phyloP scores from a whole-genome alignment of 1,140 invertebrate genomes.

The Lycorma delicatula region DNA sequence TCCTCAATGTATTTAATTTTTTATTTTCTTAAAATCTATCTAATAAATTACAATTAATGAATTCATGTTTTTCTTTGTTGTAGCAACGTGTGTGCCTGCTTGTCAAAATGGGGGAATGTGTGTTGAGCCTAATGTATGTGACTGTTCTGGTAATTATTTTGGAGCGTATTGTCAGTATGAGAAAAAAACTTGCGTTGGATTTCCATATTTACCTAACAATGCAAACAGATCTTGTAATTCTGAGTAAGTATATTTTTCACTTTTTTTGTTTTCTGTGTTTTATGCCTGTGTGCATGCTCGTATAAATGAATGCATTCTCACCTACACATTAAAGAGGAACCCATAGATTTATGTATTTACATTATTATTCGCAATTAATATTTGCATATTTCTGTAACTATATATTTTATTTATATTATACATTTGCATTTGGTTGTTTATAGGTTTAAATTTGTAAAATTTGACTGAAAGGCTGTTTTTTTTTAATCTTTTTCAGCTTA shows the following conservation, averaged over 20 bases:
- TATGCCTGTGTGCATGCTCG: not conserved
- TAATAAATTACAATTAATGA: not conserved
- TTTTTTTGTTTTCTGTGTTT: not conserved
- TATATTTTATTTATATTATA: not conserved
- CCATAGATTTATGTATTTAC: not conserved
- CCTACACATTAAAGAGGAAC: too few species aligned
- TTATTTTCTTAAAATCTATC: too few species aligned
- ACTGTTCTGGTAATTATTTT: slow-evolving; percentile 59
- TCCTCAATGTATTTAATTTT: not conserved
- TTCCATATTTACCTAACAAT: slow-evolving; percentile 54
- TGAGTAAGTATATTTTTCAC: slow-evolving; percentile 45
- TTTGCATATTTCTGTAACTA: not conserved
- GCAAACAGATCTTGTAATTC: slow-evolving; percentile 50
- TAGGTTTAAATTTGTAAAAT: too few species aligned
- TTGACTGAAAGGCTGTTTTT: too few species aligned
- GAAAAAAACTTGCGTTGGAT: slow-evolving; percentile 55
- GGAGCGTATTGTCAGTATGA: slow-evolving; percentile 68
- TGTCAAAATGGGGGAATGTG: slow-evolving; percentile 77
- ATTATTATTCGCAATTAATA: not conserved
- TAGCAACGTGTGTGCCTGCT: slow-evolving; percentile 59
- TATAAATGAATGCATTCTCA: not conserved
- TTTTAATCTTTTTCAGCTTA: too few species aligned
- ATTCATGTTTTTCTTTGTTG: slow-evolving; percentile 24
- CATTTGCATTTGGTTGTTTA: too few species aligned
- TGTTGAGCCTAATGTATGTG: slow-evolving; percentile 54